These are phyloP conservation scores for Fopius arisanus DNA, from an alignment of 1,140 invertebrate genomes.

Conservation along the genomic window DNA sequence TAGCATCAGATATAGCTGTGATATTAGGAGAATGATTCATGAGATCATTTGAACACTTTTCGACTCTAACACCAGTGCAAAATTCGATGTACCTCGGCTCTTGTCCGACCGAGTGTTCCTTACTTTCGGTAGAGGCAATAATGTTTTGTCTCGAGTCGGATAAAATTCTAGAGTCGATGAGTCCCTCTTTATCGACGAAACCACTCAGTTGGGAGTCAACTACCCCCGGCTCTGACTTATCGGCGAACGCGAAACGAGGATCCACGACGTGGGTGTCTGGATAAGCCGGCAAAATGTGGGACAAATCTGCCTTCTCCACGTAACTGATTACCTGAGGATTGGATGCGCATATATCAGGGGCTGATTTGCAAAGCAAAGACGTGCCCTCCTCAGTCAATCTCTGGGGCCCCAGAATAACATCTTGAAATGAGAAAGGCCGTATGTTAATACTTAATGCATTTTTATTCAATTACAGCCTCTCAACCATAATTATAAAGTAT, in stretches of 20 bases:
- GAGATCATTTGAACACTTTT: slow-evolving; percentile 21
- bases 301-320: slow-evolving; percentile 60
- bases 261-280: slow-evolving; percentile 53
- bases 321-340: slow-evolving; percentile 63
- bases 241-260: slow-evolving; percentile 50
- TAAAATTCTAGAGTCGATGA: slow-evolving; percentile 59
- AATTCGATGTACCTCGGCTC: slow-evolving; percentile 58
- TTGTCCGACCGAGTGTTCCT: slow-evolving; percentile 50
- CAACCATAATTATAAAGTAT: background rate
- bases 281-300: slow-evolving; percentile 60
- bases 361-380: slow-evolving; percentile 60
- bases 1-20: slow-evolving; percentile 9
- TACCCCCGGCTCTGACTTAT: slow-evolving; percentile 57
- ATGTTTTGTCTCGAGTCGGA: slow-evolving; percentile 60
- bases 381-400: slow-evolving; percentile 59
- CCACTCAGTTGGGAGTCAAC: slow-evolving; percentile 60
- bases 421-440: slow-evolving; percentile 18
- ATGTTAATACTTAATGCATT: background rate
- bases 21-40: slow-evolving; percentile 2
- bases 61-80: slow-evolving; percentile 34
- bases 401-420: slow-evolving; percentile 46
- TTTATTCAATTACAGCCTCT: background rate
- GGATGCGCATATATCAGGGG: slow-evolving; percentile 62
- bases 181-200: slow-evolving; percentile 61
- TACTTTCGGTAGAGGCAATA: slow-evolving; percentile 58